phyloP scores from a whole-genome alignment of 2,113 vertebrate genomes.

The Grus americana region DNA sequence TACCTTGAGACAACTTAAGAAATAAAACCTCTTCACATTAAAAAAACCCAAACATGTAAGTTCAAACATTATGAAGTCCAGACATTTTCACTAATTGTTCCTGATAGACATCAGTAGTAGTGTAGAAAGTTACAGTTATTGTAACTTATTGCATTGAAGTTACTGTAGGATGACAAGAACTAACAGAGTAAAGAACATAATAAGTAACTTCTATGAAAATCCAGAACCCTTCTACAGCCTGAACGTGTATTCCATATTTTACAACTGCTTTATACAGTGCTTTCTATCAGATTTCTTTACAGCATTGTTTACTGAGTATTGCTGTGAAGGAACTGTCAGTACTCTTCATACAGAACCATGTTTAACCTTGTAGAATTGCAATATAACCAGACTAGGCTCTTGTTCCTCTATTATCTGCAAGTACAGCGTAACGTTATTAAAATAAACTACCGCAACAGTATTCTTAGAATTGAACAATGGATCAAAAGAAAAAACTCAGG shows the following conservation, averaged over 20 bases:
- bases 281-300: neutral
- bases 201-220: neutral
- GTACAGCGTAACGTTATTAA: neutral
- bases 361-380: neutral
- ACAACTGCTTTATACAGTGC: neutral
- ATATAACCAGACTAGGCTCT: neutral
- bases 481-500: neutral
- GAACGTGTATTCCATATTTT: neutral
- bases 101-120: neutral
- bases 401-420: neutral
- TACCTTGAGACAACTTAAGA: neutral
- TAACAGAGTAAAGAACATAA: neutral
- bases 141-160: neutral
- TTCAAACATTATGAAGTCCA: neutral
- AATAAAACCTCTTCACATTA: neutral
- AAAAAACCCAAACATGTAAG: neutral
- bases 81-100: neutral
- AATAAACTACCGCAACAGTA: neutral
- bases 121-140: neutral
- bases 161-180: neutral
- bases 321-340: neutral
- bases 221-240: neutral
- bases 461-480: neutral
- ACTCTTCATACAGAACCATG: neutral
- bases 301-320: neutral